Evolutionary conservation across 2,113 vertebrate species (phyloP).

Genomic region (Crotalus helleri): DNA sequence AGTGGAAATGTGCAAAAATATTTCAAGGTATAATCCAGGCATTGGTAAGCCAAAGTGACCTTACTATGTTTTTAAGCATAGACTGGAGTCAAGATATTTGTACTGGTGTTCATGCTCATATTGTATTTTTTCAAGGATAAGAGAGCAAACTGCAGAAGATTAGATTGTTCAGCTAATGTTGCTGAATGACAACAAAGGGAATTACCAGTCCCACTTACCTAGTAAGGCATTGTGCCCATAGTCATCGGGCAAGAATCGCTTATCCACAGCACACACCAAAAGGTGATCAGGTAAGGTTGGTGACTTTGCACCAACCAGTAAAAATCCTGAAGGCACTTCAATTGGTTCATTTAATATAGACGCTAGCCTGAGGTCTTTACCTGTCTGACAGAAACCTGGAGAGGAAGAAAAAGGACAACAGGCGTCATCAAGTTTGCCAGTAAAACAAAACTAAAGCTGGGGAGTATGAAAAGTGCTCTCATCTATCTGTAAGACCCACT

Average conservation of each 20-base stretch:
- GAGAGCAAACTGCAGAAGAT: slow-evolving; percentile 9
- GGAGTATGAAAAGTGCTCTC: background rate
- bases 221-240: slow-evolving; percentile 87
- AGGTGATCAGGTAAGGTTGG: slow-evolving; percentile 85
- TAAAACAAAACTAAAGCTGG: background rate
- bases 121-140: slow-evolving; percentile 30
- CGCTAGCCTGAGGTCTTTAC: slow-evolving; percentile 87
- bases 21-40: slow-evolving; percentile 24
- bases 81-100: background rate
- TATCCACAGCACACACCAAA: slow-evolving; percentile 91
- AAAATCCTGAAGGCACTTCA: slow-evolving; percentile 85
- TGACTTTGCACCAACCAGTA: slow-evolving; percentile 88
- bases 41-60: background rate
- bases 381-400: slow-evolving; percentile 90
- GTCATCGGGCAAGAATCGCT: slow-evolving; percentile 91
- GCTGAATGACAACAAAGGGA: background rate
- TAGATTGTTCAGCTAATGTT: background rate
- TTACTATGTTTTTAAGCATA: slow-evolving; percentile 13
- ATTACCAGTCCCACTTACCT: slow-evolving; percentile 72
- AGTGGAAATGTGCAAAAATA: background rate
- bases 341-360: slow-evolving; percentile 82
- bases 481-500: background rate
- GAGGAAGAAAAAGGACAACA: background rate
- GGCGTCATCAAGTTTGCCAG: background rate
- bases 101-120: background rate